A percentile compares a stretch with the other conserved stretches of the same genome.
Evolutionary conservation across 2,888 invertebrate species (phyloP).

Genomic region (Lapara coniferarum): DNA sequence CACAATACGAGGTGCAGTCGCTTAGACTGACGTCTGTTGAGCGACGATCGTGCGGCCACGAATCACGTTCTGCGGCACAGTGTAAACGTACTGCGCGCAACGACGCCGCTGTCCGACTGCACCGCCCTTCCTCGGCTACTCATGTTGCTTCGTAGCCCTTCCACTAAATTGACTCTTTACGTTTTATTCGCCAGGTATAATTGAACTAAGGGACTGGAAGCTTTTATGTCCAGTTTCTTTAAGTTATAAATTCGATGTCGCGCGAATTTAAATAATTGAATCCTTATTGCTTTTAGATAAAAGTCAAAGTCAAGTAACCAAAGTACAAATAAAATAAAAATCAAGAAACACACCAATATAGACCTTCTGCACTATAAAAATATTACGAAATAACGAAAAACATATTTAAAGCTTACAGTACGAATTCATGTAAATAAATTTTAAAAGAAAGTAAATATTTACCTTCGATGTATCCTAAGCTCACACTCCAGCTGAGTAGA

Average conservation of each 20-base stretch:
- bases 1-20: conserved; percentile 46
- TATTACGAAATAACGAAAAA: conserved; percentile 35
- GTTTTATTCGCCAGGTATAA: conserved; percentile 81
- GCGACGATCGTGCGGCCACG: conserved; percentile 38
- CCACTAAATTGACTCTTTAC: conserved; percentile 82
- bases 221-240: conserved; percentile 56
- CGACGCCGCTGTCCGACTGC: conserved; percentile 66
- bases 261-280: conserved; percentile 36
- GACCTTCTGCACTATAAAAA: background rate
- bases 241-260: conserved; percentile 41
- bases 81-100: conserved; percentile 56
- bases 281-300: background rate
- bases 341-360: background rate
- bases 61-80: conserved; percentile 45
- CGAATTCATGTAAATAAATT: conserved; percentile 15
- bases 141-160: conserved; percentile 78
- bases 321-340: background rate
- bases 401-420: background rate
- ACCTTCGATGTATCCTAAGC: conserved; percentile 44
- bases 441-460: conserved; percentile 31
- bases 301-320: conserved; percentile 1
- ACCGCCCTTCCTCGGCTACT: conserved; percentile 81
- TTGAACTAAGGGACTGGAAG: conserved; percentile 77
- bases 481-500: conserved; percentile 39
- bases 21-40: background rate